phyloP scores from a whole-genome alignment of 2,797 vertebrate genomes.

The Mormyrus hasselquistii region DNA sequence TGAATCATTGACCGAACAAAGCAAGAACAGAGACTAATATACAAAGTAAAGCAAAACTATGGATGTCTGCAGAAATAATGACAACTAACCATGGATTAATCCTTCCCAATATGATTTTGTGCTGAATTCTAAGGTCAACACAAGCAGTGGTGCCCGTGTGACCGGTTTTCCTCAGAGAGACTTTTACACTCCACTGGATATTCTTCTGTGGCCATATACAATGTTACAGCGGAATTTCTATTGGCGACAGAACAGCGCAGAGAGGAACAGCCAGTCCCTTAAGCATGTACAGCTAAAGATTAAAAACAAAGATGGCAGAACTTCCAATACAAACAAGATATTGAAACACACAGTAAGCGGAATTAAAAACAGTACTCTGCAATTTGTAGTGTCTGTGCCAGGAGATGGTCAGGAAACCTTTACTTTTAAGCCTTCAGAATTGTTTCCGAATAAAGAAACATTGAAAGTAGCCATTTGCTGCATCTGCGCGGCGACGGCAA shows the following conservation, averaged over 20 bases:
- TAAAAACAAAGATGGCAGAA: background rate
- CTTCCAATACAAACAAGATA: background rate
- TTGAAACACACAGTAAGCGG: background rate
- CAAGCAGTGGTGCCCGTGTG: background rate
- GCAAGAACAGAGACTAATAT: slow-evolving; percentile 52
- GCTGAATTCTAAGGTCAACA: slow-evolving; percentile 7
- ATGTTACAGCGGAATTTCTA: background rate
- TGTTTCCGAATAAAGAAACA: background rate
- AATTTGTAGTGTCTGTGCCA: slow-evolving; percentile 38
- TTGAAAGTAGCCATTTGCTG: too few species aligned
- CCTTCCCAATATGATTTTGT: slow-evolving; percentile 8
- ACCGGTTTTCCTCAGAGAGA: background rate
- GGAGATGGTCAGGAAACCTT: background rate
- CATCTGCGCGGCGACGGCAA: too few species aligned
- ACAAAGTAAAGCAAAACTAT: slow-evolving; percentile 13
- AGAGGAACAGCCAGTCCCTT: background rate
- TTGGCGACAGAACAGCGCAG: background rate
- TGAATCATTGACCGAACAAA: slow-evolving; percentile 62
- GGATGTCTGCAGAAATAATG: slow-evolving; percentile 21
- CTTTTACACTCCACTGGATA: background rate
- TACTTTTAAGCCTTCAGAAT: background rate
- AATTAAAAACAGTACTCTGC: background rate
- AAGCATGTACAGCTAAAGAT: background rate
- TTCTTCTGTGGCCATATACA: background rate
- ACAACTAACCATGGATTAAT: slow-evolving; percentile 18